A percentile compares a stretch with the other conserved stretches of the same genome.
Evolutionary conservation across 2,888 invertebrate genomes (phyloP).

Genomic region (Troglohyphantes excavatus): DNA sequence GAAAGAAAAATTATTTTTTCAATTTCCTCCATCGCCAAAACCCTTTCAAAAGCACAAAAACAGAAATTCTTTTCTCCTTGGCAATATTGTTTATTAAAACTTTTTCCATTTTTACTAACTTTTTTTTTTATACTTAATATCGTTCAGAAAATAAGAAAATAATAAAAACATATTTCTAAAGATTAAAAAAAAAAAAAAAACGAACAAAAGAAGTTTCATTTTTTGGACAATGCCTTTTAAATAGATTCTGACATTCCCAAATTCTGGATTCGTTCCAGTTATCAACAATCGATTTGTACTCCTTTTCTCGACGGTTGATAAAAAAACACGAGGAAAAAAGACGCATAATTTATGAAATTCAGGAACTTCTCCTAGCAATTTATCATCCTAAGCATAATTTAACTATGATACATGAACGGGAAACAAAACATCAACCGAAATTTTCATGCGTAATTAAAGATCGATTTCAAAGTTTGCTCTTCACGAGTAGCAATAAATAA

Average conservation of each 20-base stretch:
- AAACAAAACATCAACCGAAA: conserved; percentile 15
- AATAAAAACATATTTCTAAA: background rate
- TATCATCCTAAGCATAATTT: conserved; percentile 35
- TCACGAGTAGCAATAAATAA: background rate
- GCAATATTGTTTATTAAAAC: conserved; percentile 73
- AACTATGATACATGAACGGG: conserved; percentile 14
- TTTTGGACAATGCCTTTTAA: conserved; percentile 77
- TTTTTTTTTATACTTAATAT: conserved; percentile 46
- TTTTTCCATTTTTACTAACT: conserved; percentile 46
- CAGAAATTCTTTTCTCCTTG: conserved; percentile 3
- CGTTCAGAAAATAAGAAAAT: conserved; percentile 17
- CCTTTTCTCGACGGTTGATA: conserved; percentile 20
- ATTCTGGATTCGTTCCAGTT: conserved; percentile 69
- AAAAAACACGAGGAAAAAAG: conserved; percentile 18
- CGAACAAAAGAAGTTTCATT: conserved; percentile 28
- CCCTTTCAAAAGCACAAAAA: conserved; percentile 6
- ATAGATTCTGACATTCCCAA: conserved; percentile 68
- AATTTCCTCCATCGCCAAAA: conserved; percentile 4
- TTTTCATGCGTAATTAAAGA: conserved; percentile 45
- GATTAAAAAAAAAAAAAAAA: conserved; percentile 23
- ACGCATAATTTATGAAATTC: conserved; percentile 55
- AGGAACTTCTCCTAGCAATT: conserved; percentile 37
- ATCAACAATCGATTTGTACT: conserved; percentile 74
- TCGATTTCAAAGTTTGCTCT: conserved; percentile 20
- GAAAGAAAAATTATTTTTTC: conserved; percentile 17